A percentile compares a stretch with the other conserved stretches of the same genome.
Evolutionary conservation across 1,140 invertebrate species (phyloP).

Genomic region (Venustaconcha ellipsiformis): DNA sequence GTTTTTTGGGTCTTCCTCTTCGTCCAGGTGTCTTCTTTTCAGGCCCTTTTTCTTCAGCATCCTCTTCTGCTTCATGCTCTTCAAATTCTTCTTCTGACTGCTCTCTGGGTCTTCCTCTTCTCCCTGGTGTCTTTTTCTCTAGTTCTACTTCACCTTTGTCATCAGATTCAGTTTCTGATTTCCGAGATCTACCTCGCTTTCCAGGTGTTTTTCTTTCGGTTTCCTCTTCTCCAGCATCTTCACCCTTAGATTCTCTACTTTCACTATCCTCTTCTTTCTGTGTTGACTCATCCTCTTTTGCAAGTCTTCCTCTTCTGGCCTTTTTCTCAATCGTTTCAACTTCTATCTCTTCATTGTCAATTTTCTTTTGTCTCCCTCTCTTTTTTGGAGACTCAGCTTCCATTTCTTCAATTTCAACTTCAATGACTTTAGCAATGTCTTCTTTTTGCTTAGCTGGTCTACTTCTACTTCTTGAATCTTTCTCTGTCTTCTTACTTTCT

Average conservation of each 20-base stretch:
- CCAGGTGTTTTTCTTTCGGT: slow-evolving; percentile 26
- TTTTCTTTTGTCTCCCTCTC: slow-evolving; percentile 25
- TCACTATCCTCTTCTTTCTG: slow-evolving; percentile 20
- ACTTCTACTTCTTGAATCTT: background rate
- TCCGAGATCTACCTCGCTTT: slow-evolving; percentile 36
- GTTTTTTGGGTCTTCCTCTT: slow-evolving; percentile 20
- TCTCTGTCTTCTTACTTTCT: background rate
- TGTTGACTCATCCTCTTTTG: slow-evolving; percentile 6
- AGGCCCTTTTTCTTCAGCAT: slow-evolving; percentile 17
- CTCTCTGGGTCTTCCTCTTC: slow-evolving; percentile 31
- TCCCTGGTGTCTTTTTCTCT: slow-evolving; percentile 17
- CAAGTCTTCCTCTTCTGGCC: slow-evolving; percentile 7
- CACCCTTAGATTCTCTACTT: slow-evolving; percentile 8
- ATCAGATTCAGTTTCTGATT: slow-evolving; percentile 27
- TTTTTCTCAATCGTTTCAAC: slow-evolving; percentile 15
- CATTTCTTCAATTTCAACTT: slow-evolving; percentile 18
- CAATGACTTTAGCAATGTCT: slow-evolving; percentile 17
- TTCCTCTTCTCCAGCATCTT: slow-evolving; percentile 29
- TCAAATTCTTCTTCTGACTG: slow-evolving; percentile 26
- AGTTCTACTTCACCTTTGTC: slow-evolving; percentile 27
- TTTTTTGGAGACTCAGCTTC: slow-evolving; percentile 17
- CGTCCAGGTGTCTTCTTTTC: slow-evolving; percentile 14
- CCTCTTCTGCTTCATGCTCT: slow-evolving; percentile 24
- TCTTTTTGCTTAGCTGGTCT: slow-evolving; percentile 13
- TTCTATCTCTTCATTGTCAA: slow-evolving; percentile 17